Percentiles rank a stretch among this genome's conserved stretches.
These are phyloP conservation scores for Parazoanthus atlanticus DNA, from an alignment of 92 coral and sea anemone genomes.

Conservation along the genomic window DNA sequence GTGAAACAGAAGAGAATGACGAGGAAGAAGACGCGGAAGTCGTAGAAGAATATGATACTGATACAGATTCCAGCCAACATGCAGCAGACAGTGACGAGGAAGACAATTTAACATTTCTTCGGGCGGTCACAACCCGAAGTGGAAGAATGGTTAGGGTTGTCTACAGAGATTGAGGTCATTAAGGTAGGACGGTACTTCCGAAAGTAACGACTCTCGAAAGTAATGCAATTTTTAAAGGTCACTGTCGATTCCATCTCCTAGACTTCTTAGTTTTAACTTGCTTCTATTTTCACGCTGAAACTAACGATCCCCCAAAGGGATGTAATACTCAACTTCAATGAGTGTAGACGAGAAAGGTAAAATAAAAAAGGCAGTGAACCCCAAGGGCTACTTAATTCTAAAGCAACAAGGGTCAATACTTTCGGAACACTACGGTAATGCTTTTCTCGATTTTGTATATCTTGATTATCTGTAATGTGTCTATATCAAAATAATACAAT, in stretches of 20 bases:
- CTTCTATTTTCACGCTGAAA: conserved; percentile 27
- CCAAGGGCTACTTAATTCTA: conserved; percentile 30
- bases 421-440: conserved; percentile 32
- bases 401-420: conserved; percentile 14
- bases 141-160: conserved; percentile 52
- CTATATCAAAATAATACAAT: conserved; percentile 23
- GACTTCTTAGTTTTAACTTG: conserved; percentile 31
- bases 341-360: too few species aligned
- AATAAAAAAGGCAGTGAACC: conserved; percentile 30
- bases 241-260: conserved; percentile 6
- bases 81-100: conserved; percentile 34
- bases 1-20: conserved; percentile 32
- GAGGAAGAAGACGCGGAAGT: conserved; percentile 26
- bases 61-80: conserved; percentile 30
- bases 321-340: too few species aligned
- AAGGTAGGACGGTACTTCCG: conserved; percentile 42
- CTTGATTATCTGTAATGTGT: conserved; percentile 27
- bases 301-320: conserved; percentile 27
- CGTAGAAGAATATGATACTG: conserved; percentile 17
- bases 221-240: neutral
- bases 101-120: conserved; percentile 42
- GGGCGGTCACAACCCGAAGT: conserved; percentile 42
- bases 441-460: conserved; percentile 3
- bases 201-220: conserved; percentile 21
- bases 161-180: conserved; percentile 26